Percentiles rank a stretch among this genome's conserved stretches.
Conservation (phyloP, 2,797 vertebrate species). For the Macropus fuliginosus region DNA sequence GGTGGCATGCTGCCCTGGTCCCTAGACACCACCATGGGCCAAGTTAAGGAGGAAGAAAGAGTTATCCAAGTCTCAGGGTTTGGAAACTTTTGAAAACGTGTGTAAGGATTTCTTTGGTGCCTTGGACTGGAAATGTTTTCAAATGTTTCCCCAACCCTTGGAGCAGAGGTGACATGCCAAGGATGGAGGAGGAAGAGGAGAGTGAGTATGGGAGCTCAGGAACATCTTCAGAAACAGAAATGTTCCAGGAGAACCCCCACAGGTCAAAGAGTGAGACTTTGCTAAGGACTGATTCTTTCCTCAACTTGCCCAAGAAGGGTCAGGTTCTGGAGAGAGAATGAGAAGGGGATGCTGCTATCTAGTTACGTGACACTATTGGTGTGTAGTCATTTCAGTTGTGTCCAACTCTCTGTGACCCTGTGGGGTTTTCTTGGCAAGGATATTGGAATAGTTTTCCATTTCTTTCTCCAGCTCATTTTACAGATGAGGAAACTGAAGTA, state of each 20-base stretch:
- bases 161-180: neutral
- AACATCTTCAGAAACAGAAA: neutral
- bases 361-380: neutral
- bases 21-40: neutral
- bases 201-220: neutral
- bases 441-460: neutral
- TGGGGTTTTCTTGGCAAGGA: neutral
- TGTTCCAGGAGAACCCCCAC: neutral
- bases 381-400: neutral
- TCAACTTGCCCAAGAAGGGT: neutral
- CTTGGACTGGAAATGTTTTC: neutral
- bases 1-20: neutral
- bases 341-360: neutral
- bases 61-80: neutral
- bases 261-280: neutral
- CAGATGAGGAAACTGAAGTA: neutral
- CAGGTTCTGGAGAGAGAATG: neutral
- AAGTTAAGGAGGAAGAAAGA: conserved; percentile 57
- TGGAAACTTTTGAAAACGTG: neutral
- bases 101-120: neutral
- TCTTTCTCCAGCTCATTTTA: neutral
- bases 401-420: neutral
- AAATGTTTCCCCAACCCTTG: neutral
- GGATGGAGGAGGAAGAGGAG: neutral
- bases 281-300: neutral